Conservation (phyloP, 2,888 invertebrate species). For the Eurytoma adleriae region DNA sequence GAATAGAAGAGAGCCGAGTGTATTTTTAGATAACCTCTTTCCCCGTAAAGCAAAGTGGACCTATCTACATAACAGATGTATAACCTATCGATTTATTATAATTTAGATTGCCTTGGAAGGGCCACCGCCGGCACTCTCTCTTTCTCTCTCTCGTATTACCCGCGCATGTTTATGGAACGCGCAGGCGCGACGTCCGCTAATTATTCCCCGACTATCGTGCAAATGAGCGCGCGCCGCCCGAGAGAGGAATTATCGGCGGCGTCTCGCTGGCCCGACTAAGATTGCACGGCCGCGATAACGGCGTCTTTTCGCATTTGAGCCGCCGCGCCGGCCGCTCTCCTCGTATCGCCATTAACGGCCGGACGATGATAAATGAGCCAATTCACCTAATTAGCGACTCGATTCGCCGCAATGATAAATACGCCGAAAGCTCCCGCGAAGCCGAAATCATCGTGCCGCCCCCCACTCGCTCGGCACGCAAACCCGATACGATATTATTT, state of each 20-base stretch:
- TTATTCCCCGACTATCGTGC: constrained; percentile 69
- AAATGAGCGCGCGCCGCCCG: constrained; percentile 67
- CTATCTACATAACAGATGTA: constrained; percentile 57
- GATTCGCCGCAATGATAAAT: constrained; percentile 57
- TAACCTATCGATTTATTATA: constrained; percentile 73
- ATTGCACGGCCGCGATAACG: constrained; percentile 53
- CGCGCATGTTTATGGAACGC: constrained; percentile 36
- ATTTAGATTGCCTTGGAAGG: constrained; percentile 71
- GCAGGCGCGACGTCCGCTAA: constrained; percentile 64
- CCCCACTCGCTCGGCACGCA: not conserved
- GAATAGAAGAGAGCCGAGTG: constrained; percentile 1
- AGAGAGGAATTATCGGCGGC: constrained; percentile 50
- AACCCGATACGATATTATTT: constrained; percentile 24
- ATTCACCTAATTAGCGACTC: constrained; percentile 59
- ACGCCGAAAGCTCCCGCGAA: constrained; percentile 17
- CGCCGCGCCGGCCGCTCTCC: constrained; percentile 23
- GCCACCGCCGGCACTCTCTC: constrained; percentile 18
- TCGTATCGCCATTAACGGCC: constrained; percentile 56
- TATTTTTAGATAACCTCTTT: constrained; percentile 53
- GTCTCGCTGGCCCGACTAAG: constrained; percentile 26
- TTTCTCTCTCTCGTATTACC: constrained; percentile 58
- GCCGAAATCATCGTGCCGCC: constrained; percentile 29
- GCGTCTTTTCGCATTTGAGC: constrained; percentile 55
- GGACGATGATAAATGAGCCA: constrained; percentile 59
- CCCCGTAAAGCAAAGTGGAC: constrained; percentile 19